Base-by-base conservation (phyloP, 2,797 vertebrate species). In the Gila robusta region DNA sequence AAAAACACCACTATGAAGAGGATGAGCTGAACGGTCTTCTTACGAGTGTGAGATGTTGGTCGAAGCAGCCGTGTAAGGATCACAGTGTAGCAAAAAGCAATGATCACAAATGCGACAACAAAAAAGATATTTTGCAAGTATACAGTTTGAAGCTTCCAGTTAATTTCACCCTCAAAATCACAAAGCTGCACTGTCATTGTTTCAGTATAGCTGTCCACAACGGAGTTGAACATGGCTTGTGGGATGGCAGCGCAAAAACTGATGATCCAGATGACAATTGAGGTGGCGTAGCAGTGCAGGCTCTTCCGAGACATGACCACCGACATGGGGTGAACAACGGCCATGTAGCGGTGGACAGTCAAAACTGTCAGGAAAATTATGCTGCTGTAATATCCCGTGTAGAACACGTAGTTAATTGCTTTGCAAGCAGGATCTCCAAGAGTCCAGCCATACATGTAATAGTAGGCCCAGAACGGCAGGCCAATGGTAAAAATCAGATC, bases 311-410 rank as follows among this genome's bases (percentile, higher is more conserved):
- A 93, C 54, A 96, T 91, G 70, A 97, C 26, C 26, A 92, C 90
- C 0, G 97, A 97, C 86, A 98, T 90, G 1, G 98, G 97, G 26
- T 91, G 94, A 59, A 97, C 95, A 1, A 99, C 97, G 0, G 96
- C 96, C 79, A 97, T 47, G 44, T 97, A 98, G 32, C 98, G 96
- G 72, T 98, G 95, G 62, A 94, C 41, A 0, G 98, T 98, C 96
- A 99, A 97, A 82, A 97, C 74, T 26, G 96, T 97, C 81, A 99
- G 92, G 86, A 98, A 96, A 89, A 98, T 92, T 11, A 97, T 93
- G 26, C 97, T 97, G 17, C 98, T 97, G 92, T 97, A 97, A 92
- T 97, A 98, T 69, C 97, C 97, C 0, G 95, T 11, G 47, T 94
- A 95, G 94, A 99, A 99, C 67, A 97, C 0, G 62, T 96, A 95